A percentile compares a stretch with the other conserved stretches of the same genome.
Evolutionary conservation across 2,888 invertebrate species (phyloP).

Genomic region (Drosophila kuntzei): DNA sequence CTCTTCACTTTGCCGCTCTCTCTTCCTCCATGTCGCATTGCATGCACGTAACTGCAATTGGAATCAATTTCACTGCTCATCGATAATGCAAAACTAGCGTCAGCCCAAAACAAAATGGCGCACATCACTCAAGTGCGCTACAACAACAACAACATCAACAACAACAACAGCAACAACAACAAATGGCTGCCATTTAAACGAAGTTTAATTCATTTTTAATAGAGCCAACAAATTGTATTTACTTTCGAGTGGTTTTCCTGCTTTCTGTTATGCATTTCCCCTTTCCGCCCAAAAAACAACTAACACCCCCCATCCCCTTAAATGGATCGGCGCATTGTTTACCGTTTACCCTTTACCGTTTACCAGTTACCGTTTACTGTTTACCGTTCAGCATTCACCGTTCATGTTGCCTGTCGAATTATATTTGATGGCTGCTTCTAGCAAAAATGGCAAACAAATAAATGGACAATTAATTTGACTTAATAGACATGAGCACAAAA

Average conservation of each 20-base stretch:
- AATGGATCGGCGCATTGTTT: conserved; percentile 5
- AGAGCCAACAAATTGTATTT: conserved; percentile 70
- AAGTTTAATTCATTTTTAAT: conserved; percentile 76
- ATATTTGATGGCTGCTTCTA: conserved; percentile 72
- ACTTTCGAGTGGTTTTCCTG: conserved; percentile 64
- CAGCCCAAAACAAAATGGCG: conserved; percentile 69
- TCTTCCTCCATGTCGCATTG: conserved; percentile 29
- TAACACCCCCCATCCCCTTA: background rate
- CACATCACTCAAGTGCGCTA: conserved; percentile 54
- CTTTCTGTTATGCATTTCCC: conserved; percentile 14
- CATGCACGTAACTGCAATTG: conserved; percentile 77
- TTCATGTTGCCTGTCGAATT: conserved; percentile 78
- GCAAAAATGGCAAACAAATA: conserved; percentile 70
- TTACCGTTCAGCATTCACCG: conserved; percentile 8
- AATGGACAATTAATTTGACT: conserved; percentile 80
- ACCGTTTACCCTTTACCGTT: conserved; percentile 6
- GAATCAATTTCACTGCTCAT: conserved; percentile 76
- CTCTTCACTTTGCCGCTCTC: background rate
- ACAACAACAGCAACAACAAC: conserved; percentile 1
- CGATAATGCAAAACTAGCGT: conserved; percentile 71
- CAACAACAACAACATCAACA: conserved; percentile 19
- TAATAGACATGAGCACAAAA: conserved; percentile 71
- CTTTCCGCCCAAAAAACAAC: no score
- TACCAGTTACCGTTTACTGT: conserved; percentile 11
- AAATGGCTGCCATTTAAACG: conserved; percentile 51